A percentile compares a stretch with the other conserved stretches of the same genome.
These are phyloP conservation scores for Tinea pellionella DNA, from an alignment of 2,888 invertebrate genomes.

Conservation along the genomic window DNA sequence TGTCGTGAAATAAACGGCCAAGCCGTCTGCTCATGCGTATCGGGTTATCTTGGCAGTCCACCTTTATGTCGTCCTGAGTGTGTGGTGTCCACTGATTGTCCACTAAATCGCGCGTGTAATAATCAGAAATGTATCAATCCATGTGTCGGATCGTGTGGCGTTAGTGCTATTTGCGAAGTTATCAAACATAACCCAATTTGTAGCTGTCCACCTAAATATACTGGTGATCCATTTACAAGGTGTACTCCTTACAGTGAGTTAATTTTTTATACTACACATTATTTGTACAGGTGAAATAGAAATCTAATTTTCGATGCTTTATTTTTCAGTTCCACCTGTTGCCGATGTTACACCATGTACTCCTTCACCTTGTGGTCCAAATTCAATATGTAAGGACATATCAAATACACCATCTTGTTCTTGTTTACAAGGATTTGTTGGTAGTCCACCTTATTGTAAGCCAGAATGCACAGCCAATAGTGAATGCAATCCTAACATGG, in stretches of 20 bases:
- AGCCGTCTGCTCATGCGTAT: slow-evolving; percentile 79
- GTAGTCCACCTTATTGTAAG: slow-evolving; percentile 81
- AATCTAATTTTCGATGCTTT: slow-evolving; percentile 14
- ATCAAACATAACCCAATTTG: slow-evolving; percentile 84
- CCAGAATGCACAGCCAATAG: slow-evolving; percentile 79
- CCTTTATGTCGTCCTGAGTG: slow-evolving; percentile 84
- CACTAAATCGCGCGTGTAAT: slow-evolving; percentile 76
- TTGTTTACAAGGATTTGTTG: slow-evolving; percentile 75
- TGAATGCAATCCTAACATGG: slow-evolving; percentile 73
- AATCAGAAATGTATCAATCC: slow-evolving; percentile 82
- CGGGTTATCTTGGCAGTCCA: slow-evolving; percentile 77
- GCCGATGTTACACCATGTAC: slow-evolving; percentile 71
- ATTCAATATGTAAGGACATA: slow-evolving; percentile 72
- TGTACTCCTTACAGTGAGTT: slow-evolving; percentile 65
- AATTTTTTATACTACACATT: neutral
- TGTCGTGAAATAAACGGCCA: slow-evolving; percentile 74
- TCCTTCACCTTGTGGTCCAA: slow-evolving; percentile 76
- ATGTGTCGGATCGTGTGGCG: slow-evolving; percentile 79
- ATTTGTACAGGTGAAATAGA: neutral
- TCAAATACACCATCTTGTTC: slow-evolving; percentile 74
- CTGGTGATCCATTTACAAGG: slow-evolving; percentile 82
- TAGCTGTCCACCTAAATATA: slow-evolving; percentile 73
- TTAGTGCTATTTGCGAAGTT: slow-evolving; percentile 77
- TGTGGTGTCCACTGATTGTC: slow-evolving; percentile 79
- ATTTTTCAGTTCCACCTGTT: slow-evolving; percentile 55